Evolutionary conservation across 2,888 invertebrate genomes (phyloP).

Genomic region (Operophtera brumata): DNA sequence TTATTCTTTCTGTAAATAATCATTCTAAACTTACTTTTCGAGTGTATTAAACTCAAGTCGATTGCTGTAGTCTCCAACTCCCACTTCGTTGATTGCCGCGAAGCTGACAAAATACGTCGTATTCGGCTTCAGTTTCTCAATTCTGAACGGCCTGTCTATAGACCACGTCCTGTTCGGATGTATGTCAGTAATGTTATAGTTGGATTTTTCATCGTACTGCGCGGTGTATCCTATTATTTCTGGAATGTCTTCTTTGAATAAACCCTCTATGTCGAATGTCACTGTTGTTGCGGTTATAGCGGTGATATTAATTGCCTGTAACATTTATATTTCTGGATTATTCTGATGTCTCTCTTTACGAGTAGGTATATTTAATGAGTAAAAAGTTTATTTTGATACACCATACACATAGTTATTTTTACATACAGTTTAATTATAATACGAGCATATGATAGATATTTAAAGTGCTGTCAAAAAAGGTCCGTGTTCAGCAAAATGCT

Average conservation of each 20-base stretch:
- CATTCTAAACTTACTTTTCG: conserved; percentile 68
- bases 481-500: no score
- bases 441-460: no score
- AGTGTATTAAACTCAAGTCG: conserved; percentile 50
- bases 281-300: conserved; percentile 54
- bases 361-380: no score
- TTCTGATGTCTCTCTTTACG: neutral
- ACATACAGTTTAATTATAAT: no score
- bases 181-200: conserved; percentile 58
- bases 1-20: no score
- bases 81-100: conserved; percentile 64
- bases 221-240: conserved; percentile 55
- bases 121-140: conserved; percentile 59
- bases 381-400: no score
- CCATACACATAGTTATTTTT: no score
- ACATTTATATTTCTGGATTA: conserved; percentile 2
- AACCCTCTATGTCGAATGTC: conserved; percentile 51
- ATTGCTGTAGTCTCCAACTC: conserved; percentile 55
- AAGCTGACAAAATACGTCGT: conserved; percentile 59
- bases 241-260: conserved; percentile 47
- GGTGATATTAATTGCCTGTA: conserved; percentile 43
- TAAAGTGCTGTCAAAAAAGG: no score
- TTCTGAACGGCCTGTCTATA: conserved; percentile 49
- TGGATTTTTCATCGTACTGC: conserved; percentile 58
- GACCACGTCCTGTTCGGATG: conserved; percentile 68